Conservation (phyloP, 2,888 invertebrate genomes). For the Dryococelus australis region DNA sequence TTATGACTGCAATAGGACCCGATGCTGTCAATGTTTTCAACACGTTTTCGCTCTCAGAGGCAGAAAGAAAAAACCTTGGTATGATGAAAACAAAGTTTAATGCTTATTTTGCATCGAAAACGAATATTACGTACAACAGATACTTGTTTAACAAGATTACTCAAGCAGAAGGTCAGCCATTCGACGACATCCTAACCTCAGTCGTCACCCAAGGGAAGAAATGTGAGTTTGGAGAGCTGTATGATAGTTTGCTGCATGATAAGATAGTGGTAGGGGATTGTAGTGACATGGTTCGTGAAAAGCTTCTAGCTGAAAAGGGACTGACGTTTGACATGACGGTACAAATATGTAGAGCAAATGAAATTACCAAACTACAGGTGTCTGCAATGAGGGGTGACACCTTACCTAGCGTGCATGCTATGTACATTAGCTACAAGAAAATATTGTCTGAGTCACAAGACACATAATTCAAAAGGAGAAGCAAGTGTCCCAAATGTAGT, state of each 20-base stretch:
- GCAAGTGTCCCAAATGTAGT: neutral
- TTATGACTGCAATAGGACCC: neutral
- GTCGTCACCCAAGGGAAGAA: neutral
- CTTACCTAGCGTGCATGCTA: neutral
- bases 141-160: neutral
- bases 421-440: neutral
- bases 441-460: too few relatives aligned
- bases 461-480: neutral
- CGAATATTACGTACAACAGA: neutral
- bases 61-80: neutral
- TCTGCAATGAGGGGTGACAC: neutral
- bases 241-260: neutral
- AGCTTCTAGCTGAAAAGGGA: neutral
- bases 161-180: neutral
- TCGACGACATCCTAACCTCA: neutral
- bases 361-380: neutral
- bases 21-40: neutral
- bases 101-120: neutral
- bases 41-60: neutral
- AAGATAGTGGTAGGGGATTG: too few relatives aligned
- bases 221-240: neutral
- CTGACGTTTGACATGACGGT: neutral
- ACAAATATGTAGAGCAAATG: neutral
- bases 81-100: neutral
- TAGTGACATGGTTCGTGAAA: neutral